Base-by-base conservation (phyloP, 2,797 vertebrate species). In the Hybognathus amarus region DNA sequence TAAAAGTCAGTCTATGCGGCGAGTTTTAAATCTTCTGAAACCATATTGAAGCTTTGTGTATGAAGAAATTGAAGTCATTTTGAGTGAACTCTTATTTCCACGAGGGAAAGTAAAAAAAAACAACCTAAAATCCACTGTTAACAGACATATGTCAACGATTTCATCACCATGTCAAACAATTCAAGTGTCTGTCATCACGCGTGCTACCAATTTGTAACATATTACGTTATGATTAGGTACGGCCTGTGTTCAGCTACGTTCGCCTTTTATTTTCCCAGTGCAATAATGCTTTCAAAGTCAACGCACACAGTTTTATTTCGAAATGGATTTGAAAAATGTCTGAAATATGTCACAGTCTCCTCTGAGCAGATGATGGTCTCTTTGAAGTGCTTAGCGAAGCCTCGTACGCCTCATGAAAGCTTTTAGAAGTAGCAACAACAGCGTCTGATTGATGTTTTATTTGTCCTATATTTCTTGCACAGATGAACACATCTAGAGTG, bases 401-500 rank as follows among this genome's bases (percentile, higher is more conserved):
- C 75, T 89, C 87, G 85, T 91, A 91, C n/a, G 50, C 54, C 82
- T 61, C 64, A 40, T 68, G 80, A 74, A 89, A 89, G 33, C 77
- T 85, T 83, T 85, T 89, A 88, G 92, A 87, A 66, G 75, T 76
- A 84, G 83, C 68, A 68, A 61, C 76, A 88, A 91, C 90, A 90
- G 87, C 80, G 80, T 87, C 83, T 88, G 87, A 93, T 87, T 85
- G 92, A 91, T 92, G 91, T 91, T 89, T 91, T 86, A 92, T 90
- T 92, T 90, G 93, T 93, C 93, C 91, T 89, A 92, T 89, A 92
- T 94, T 86, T 90, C 71, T 87, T 83, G 76, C 66, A 33, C 80
- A 82, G 45, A 82, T 67, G 70, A 82, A 75, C 61, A 64, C 69
- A 81, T 74, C 56, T 15, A 84, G 76, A 77, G 75, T 40, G 52